These are phyloP conservation scores for Myotis lucifugus DNA, from an alignment of 2,113 vertebrate genomes.

Conservation along the genomic window DNA sequence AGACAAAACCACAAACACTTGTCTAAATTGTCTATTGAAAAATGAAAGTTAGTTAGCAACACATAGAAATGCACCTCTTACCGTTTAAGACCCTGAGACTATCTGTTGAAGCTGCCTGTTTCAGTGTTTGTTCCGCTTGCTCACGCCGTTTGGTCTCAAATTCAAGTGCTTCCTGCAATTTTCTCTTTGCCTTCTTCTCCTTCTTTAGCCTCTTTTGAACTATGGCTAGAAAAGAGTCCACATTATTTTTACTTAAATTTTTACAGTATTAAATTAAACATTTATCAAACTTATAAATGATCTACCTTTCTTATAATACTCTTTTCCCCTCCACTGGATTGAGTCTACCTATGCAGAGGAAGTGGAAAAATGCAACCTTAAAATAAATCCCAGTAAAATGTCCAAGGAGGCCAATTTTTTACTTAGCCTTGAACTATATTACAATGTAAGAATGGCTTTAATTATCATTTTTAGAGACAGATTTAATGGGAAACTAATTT, in stretches of 20 bases:
- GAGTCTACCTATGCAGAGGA: neutral
- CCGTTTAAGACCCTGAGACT: constrained; percentile 97
- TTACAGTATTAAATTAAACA: neutral
- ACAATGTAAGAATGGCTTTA: neutral
- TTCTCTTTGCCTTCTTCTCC: constrained; percentile 99
- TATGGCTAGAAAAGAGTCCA: constrained; percentile 88
- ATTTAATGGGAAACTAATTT: constrained; percentile 42
- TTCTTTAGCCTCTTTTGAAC: constrained; percentile 99
- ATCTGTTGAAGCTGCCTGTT: constrained; percentile 96
- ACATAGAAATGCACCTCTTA: constrained; percentile 81
- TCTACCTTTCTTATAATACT: neutral
- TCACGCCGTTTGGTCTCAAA: constrained; percentile 98
- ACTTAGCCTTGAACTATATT: constrained; percentile 19
- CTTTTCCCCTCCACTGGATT: neutral
- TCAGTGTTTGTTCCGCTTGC: constrained; percentile 95
- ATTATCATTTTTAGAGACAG: constrained; percentile 20
- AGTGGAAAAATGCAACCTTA: neutral
- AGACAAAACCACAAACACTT: neutral
- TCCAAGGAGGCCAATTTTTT: neutral
- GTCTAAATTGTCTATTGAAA: neutral
- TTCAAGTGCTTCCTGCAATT: constrained; percentile 99
- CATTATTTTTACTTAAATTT: neutral
- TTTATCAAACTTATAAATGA: neutral
- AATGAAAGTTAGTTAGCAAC: constrained; percentile 40
- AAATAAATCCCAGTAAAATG: constrained; percentile 26